phyloP scores from a whole-genome alignment of 2,888 invertebrate species.

The Agonopterix alstromeriana region DNA sequence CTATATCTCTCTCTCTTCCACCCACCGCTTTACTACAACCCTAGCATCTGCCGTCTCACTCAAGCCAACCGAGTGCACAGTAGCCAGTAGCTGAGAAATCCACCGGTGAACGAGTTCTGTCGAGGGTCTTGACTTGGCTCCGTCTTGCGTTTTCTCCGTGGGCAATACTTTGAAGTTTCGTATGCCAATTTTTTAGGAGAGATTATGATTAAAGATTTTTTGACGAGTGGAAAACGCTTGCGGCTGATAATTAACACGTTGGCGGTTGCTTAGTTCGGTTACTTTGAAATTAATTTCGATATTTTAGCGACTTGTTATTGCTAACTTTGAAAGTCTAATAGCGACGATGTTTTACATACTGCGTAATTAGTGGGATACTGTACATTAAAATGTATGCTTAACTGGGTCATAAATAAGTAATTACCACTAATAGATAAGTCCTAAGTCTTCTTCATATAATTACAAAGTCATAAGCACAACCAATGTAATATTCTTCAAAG shows the following conservation, averaged over 20 bases:
- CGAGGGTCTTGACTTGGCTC: conserved; percentile 51
- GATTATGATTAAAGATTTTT: conserved; percentile 53
- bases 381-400: too few species aligned
- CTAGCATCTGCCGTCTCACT: conserved; percentile 20
- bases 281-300: not conserved
- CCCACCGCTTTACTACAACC: conserved; percentile 2
- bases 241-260: conserved; percentile 57
- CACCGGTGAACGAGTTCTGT: conserved; percentile 66
- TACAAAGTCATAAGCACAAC: not conserved
- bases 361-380: too few species aligned
- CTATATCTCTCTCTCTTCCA: conserved; percentile 33
- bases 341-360: too few species aligned
- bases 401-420: too few species aligned
- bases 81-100: conserved; percentile 57
- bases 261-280: conserved; percentile 33
- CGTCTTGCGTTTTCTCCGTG: conserved; percentile 58
- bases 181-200: conserved; percentile 59
- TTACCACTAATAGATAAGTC: too few species aligned
- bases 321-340: too few species aligned
- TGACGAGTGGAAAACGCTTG: conserved; percentile 46
- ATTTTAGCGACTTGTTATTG: not conserved
- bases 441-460: not conserved
- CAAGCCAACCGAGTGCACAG: conserved; percentile 54
- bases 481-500: too few species aligned
- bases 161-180: conserved; percentile 49